Percentiles rank a stretch among this genome's conserved stretches.
Evolutionary conservation across 2,113 vertebrate species (phyloP).

Genomic region (Origma solitaria): DNA sequence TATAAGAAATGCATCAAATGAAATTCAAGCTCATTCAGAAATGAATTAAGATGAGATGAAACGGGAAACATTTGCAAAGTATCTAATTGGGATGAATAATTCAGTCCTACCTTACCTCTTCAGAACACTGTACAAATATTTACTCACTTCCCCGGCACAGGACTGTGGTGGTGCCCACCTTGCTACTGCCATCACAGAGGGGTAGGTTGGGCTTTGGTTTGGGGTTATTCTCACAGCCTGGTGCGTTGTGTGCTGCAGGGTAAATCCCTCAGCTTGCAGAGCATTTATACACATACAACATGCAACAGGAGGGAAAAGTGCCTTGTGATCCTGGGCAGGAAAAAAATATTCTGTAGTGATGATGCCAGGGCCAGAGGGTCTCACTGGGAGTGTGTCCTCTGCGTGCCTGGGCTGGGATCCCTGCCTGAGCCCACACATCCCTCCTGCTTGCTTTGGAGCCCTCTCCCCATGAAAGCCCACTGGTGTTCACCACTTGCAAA

Average conservation of each 20-base stretch:
- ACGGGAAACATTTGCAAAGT: conserved; percentile 24
- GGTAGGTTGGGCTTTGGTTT: background rate
- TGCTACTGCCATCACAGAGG: background rate
- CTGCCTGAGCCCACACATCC: background rate
- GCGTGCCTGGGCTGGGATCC: background rate
- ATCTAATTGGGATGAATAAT: conserved; percentile 16
- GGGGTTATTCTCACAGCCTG: background rate
- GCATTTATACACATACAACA: background rate
- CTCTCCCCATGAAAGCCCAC: rapidly evolving
- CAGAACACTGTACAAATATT: background rate
- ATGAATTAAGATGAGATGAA: conserved; percentile 28
- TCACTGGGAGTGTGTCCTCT: background rate
- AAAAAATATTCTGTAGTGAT: background rate
- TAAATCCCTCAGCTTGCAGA: background rate
- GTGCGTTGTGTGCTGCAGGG: rapidly evolving
- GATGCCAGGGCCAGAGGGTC: background rate
- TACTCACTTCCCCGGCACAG: background rate
- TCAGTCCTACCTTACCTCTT: background rate
- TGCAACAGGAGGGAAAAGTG: background rate
- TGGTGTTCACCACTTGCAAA: background rate
- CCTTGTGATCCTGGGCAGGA: background rate
- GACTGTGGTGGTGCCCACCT: too few species aligned
- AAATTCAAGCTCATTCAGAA: conserved; percentile 33
- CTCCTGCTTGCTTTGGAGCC: background rate
- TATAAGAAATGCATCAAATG: conserved; percentile 36